Base-by-base conservation (phyloP, 2,113 vertebrate genomes). In the Sterna hirundo region DNA sequence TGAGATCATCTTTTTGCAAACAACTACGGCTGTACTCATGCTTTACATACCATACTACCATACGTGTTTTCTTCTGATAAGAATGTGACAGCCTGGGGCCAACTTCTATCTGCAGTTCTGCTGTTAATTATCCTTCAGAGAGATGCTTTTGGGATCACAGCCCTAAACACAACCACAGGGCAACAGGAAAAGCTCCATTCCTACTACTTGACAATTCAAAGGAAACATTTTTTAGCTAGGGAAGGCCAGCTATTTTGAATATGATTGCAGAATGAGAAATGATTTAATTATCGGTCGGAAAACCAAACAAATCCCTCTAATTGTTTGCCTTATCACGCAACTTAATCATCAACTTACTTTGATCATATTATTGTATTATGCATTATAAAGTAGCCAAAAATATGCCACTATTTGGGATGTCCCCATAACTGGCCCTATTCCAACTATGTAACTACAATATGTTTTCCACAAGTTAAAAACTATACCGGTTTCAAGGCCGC, bases 101-200 rank as follows among this genome's bases (percentile, higher is more conserved):
- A 94, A 58, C 30, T 51, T 36, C 80, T 91, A 47, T 82, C 86
- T 60, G 34, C 72, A 49, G 20, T 69, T 84, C 52, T 76, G 80
- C 80, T 83, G 36, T 40, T 89, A 85, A 90, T 94, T 90, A 95
- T 83, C 49, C 77, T 91, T 84, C 61, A 85, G 86, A 87, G 83
- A 75, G 44, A 30, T 23, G 61, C 52, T 86, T 83, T 76, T 44
- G 72, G 54, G 72, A 91, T 89, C 93, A 61, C 74, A 94, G 81
- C 38, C 58, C 26, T 70, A 60, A 87, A 83, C 26, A 89, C n/a
- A 74, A 74, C 49, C 83, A 64, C 83, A 61, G 38, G 81, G 54
- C 58, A 34, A 58, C 27, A 77, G 42, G 66, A 62, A 90, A 80
- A 74, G 25, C 87, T 93, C 72, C 25, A 27, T 58, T 93, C 47